Evolutionary conservation across 2,888 invertebrate species (phyloP).

Genomic region (Choreutis nemorana): DNA sequence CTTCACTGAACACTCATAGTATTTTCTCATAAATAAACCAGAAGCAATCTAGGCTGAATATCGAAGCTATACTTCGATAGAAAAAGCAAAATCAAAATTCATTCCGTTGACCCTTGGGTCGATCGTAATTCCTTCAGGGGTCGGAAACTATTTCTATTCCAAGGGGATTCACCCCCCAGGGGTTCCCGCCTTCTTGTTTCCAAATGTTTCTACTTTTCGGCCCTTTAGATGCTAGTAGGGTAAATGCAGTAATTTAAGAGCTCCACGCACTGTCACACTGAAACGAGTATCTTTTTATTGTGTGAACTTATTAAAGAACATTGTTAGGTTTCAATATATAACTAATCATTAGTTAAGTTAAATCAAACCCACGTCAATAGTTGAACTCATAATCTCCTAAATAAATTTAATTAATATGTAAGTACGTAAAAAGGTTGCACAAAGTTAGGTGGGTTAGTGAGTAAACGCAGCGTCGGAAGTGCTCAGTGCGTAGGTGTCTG

Average conservation of each 20-base stretch:
- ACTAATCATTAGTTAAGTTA: conserved; percentile 5
- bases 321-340: conserved; percentile 4
- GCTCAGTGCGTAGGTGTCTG: too few species aligned
- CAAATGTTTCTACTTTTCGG: conserved; percentile 23
- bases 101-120: conserved; percentile 43
- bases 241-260: too few species aligned
- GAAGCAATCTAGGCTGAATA: conserved; percentile 28
- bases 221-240: too few species aligned
- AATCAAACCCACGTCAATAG: conserved; percentile 5
- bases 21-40: conserved; percentile 39
- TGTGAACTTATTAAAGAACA: conserved; percentile 9
- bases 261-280: too few species aligned
- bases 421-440: too few species aligned
- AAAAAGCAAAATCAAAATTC: conserved; percentile 59
- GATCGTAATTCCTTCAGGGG: conserved; percentile 38
- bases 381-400: too few species aligned
- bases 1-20: too few species aligned
- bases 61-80: conserved; percentile 32
- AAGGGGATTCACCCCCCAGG: conserved; percentile 39
- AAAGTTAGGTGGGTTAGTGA: too few species aligned
- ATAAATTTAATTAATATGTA: too few species aligned
- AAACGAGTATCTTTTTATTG: too few species aligned
- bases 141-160: conserved; percentile 57
- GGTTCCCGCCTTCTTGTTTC: conserved; percentile 27
- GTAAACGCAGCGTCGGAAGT: too few species aligned